Base-by-base conservation (phyloP, 2,113 vertebrate genomes). In the Puma concolor region DNA sequence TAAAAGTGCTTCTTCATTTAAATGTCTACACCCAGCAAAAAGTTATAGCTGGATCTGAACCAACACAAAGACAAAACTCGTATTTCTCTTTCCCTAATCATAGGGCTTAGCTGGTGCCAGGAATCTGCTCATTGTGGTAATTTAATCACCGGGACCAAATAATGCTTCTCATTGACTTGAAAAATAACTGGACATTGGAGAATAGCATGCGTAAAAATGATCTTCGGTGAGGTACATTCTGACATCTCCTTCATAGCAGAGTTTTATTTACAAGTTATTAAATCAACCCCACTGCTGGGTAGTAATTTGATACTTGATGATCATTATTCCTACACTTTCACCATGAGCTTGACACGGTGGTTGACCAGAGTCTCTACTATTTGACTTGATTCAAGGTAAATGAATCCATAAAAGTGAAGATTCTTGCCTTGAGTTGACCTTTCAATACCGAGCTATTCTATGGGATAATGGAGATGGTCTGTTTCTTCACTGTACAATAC, bases 1-100 rank as follows among this genome's bases (percentile, higher is more conserved):
- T 97, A 54, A 88, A 97, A 96, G 91, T 81, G 38, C 50, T 95
- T 90, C 19, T 89, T 96, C 81, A 67, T 86, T 77, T 71, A 87
- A 96, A 84, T 85, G 19, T 88, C 85, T 94, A 77, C 31, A 85
- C 16, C 44, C 48, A 88, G 72, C 48, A 79, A 80, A 87, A 82
- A 76, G 54, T 93, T 80, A 94, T 77, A 66, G 60, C 64, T 95
- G 38, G 76, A 77, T 92, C 41, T 72, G 64, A 90, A 33, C 64
- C 4, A 60, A 80, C 5, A 19, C 0, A 52, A 93, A 77, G 64
- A 54, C 44, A 93, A 85, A 91, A 80, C 7, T 64, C n/a, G 29
- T 85, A n/a, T 63, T 38, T 95, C 79, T 79, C 17, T 72, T 81
- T 54, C 41, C 21, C 21, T 94, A 74, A 60, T 90, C 60, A 13